These are phyloP conservation scores for Paralichthys olivaceus DNA, from an alignment of 2,113 vertebrate genomes.

Conservation along the genomic window DNA sequence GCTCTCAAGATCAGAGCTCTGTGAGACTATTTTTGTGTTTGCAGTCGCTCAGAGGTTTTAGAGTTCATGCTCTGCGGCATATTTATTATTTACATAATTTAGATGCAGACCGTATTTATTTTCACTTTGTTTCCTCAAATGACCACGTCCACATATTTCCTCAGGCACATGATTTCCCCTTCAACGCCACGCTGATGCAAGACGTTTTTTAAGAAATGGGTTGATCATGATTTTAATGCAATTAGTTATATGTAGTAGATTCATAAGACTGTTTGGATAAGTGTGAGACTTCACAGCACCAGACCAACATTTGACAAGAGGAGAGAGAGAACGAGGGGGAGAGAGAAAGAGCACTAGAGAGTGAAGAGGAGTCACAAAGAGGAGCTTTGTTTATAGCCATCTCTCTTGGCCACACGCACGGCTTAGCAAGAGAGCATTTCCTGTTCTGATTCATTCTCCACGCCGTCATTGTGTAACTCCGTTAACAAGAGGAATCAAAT, in stretches of 20 bases:
- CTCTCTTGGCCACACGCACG: constrained; percentile 80
- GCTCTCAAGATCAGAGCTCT: constrained; percentile 77
- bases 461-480: constrained; percentile 71
- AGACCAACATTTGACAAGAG: constrained; percentile 49
- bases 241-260: constrained; percentile 45
- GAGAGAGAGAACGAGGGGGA: constrained; percentile 32
- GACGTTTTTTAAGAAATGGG: neutral
- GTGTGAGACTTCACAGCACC: constrained; percentile 46
- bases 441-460: constrained; percentile 78
- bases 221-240: neutral
- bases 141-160: constrained; percentile 68
- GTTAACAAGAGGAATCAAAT: constrained; percentile 64
- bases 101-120: constrained; percentile 75
- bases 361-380: constrained; percentile 74
- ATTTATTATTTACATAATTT: constrained; percentile 80
- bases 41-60: constrained; percentile 66
- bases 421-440: constrained; percentile 81
- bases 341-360: constrained; percentile 50
- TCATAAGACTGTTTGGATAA: constrained; percentile 56
- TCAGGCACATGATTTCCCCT: constrained; percentile 66
- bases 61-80: constrained; percentile 65
- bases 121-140: constrained; percentile 73
- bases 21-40: constrained; percentile 75
- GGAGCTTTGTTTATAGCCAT: constrained; percentile 78
- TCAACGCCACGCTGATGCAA: neutral